Evolutionary conservation across 2,113 vertebrate species (phyloP).

Genomic region (Corythornis vintsioides): DNA sequence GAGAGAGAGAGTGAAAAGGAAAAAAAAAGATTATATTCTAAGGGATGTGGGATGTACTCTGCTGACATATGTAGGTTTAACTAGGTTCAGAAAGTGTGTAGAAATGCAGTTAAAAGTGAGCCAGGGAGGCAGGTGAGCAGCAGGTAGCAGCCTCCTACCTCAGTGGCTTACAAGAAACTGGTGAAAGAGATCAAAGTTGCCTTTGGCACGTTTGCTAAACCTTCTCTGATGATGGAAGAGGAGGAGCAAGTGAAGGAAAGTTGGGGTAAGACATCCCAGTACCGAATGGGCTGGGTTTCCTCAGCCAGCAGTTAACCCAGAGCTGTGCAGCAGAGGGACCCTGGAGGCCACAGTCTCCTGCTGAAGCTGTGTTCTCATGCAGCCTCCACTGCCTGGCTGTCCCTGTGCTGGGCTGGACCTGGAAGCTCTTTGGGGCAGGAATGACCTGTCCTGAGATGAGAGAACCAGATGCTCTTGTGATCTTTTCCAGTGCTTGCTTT

Average conservation of each 20-base stretch:
- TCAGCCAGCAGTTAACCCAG: neutral
- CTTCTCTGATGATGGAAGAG: constrained; percentile 9
- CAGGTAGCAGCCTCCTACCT: neutral
- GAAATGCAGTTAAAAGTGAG: neutral
- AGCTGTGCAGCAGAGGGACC: neutral
- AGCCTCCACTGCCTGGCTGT: neutral
- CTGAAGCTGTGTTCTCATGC: neutral
- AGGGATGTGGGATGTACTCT: neutral
- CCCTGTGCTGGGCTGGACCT: neutral
- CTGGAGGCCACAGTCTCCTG: neutral
- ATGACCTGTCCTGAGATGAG: neutral
- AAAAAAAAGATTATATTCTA: neutral
- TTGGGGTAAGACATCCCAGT: neutral
- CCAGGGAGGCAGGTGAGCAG: neutral
- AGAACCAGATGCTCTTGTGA: neutral
- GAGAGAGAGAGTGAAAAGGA: neutral
- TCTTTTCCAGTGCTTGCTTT: neutral
- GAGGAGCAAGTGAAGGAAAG: neutral
- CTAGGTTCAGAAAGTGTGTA: neutral
- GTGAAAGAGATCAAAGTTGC: no score
- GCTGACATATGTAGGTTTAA: neutral
- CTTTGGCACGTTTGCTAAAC: constrained; percentile 30
- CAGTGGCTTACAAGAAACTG: neutral
- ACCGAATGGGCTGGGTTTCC: neutral
- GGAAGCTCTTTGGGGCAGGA: neutral